Evolutionary conservation across 2,113 vertebrate species (phyloP), one percentile per base, ranked within the genome.

Genomic region (Macrotis lagotis): DNA sequence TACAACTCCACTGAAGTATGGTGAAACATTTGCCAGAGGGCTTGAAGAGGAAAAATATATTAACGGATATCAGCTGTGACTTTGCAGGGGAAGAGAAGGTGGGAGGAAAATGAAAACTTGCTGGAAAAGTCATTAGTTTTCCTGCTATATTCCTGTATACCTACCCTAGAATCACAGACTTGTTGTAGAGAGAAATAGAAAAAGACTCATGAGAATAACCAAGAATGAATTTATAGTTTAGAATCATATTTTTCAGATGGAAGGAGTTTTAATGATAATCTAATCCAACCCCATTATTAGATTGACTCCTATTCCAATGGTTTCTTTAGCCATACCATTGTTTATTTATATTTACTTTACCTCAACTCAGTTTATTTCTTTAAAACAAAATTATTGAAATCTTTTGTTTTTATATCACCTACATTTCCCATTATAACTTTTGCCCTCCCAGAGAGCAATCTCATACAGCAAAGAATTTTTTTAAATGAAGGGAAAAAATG

Each of bases 11-110:
- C 48, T 50, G 48, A 90, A 48, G 89, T 50, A 90, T 90, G 89
- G 89, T 26, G 48, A 90, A 90, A 90, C 48, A 90, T 90, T 90
- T 90, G 47, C 89, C 89, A 90, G 89, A 49, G 89, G 28, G 28
- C 89, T 28, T 26, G 25, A 50, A 83, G 48, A 90, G 48, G 89
- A 90, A 90, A 90, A 90, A 90, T 48, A 90, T 90, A 90, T 90
- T 90, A 90, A 90, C 25, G 25, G 89, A 90, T 90, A 90, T 90
- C 89, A 90, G 89, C 89, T 90, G 89, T 90, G 89, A 26, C 89
- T 90, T 90, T 90, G 25, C 89, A 90, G 9, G 47, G 47, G 25
- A 5, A 44, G 66, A n/a, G n/a, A 83, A 83, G 19, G 66, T 10
- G 59, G 5, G 66, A 16, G 8, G 66, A 44, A 83, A 83, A 83